Conservation (phyloP, 2,113 vertebrate species). For the Notechis scutatus region DNA sequence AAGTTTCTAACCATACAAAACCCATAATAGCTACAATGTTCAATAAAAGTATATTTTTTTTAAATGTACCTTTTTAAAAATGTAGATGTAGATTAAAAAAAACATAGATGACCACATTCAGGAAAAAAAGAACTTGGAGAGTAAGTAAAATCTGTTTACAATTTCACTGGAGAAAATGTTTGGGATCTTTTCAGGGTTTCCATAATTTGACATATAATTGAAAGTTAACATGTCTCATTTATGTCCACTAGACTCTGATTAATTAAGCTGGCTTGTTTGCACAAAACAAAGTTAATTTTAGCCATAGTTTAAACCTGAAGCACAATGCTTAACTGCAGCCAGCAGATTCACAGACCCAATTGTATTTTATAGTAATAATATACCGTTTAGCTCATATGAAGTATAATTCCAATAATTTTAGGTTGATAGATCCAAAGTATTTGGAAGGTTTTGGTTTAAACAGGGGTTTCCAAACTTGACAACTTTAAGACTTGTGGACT, state of each 20-base stretch:
- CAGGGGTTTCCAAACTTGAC: too few relatives aligned
- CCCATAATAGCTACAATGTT: background rate
- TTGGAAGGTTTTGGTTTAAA: background rate
- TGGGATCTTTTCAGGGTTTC: background rate
- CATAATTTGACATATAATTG: background rate
- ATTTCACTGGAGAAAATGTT: background rate
- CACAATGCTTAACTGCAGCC: background rate
- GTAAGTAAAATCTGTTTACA: background rate
- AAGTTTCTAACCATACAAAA: background rate
- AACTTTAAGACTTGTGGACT: too few relatives aligned
- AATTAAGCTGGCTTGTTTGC: background rate
- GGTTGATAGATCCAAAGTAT: background rate
- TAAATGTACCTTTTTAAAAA: too few relatives aligned
- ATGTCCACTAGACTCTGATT: background rate
- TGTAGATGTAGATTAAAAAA: too few relatives aligned
- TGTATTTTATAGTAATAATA: background rate
- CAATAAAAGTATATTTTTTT: background rate
- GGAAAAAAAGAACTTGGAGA: background rate
- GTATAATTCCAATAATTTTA: background rate
- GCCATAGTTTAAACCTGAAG: background rate
- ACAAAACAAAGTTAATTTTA: background rate
- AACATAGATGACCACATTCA: background rate
- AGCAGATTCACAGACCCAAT: background rate
- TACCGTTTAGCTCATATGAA: background rate
- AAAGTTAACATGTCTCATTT: background rate